Evolutionary conservation across 2,113 vertebrate genomes (phyloP), one percentile per base, ranked within the genome.

Genomic region (Turdus rufiventris): DNA sequence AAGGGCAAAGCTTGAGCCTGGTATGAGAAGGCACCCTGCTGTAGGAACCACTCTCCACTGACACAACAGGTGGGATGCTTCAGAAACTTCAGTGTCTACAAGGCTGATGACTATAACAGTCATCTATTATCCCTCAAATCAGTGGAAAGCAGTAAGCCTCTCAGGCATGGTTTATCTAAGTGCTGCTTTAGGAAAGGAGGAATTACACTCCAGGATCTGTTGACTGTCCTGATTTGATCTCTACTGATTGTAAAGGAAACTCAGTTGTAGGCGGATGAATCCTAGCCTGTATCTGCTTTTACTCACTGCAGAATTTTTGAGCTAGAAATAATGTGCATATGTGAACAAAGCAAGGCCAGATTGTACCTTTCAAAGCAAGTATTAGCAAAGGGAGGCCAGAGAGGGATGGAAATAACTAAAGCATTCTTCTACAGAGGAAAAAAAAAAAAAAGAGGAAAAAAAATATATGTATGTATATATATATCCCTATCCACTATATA

Each of bases 141-240:
- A 87, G 40, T 31, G 36, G 31, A 40, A 84, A 91, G 76, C 51
- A 78, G 40, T 34, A 85, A 78, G 53, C 40, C 38, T 50, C 65
- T 85, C 48, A 9, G 16, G 43, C n/a, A 31, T 25, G 13, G 40
- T 42, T 93, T 91, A 66, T 61, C 62, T 72, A 79, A 87, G 34
- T 6, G n/a, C 31, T 82, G 48, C 70, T 87, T 75, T 85, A 75
- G 31, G 40, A 78, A 4, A 91, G 31, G 18, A 65, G 78, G 74
- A 94, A 68, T 89, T 67, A 42, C 23, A 57, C 45, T 61, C 40
- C 53, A 65, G 45, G 65, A 76, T 73, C 43, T 56, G 20, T 36
- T 72, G 31, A 60, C 57, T 88, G 85, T 93, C 92, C 85, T 53
- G 57, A 89, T 93, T 88, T 89, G n/a, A 65, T 94, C 81, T 53